These are phyloP conservation scores for Agrochola lota DNA, from an alignment of 2,888 invertebrate species.

Conservation along the genomic window DNA sequence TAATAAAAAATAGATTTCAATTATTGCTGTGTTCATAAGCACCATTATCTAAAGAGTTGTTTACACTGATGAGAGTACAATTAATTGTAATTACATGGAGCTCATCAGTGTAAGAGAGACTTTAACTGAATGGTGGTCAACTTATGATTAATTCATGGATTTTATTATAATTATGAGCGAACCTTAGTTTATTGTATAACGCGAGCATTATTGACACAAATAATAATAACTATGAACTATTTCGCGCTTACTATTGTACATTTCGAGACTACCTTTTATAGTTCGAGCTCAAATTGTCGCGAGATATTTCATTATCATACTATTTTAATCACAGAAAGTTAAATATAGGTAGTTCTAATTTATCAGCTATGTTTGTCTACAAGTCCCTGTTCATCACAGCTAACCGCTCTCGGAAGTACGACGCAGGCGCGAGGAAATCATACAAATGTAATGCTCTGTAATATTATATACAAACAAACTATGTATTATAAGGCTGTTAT, in stretches of 20 bases:
- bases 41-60: neutral
- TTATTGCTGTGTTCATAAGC: slow-evolving; percentile 19
- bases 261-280: neutral
- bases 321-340: slow-evolving; percentile 35
- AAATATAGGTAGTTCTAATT: slow-evolving; percentile 12
- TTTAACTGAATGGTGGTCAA: neutral
- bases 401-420: slow-evolving; percentile 25
- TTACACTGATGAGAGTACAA: neutral
- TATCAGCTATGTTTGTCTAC: slow-evolving; percentile 31
- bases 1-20: neutral
- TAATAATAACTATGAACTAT: slow-evolving; percentile 9
- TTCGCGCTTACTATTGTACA: slow-evolving; percentile 4
- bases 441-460: neutral
- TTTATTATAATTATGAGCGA: slow-evolving; percentile 11
- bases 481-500: slow-evolving; percentile 4
- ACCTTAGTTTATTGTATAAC: slow-evolving; percentile 10
- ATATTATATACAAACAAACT: neutral
- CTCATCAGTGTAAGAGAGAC: slow-evolving; percentile 9
- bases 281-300: slow-evolving; percentile 11
- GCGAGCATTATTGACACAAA: slow-evolving; percentile 11
- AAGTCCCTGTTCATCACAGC: slow-evolving; percentile 50
- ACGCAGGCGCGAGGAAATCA: slow-evolving; percentile 9
- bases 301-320: slow-evolving; percentile 7
- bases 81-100: neutral
- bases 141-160: slow-evolving; percentile 25